Base-by-base conservation (phyloP, 92 coral and sea anemone genomes). In the Blastomussa wellsi region DNA sequence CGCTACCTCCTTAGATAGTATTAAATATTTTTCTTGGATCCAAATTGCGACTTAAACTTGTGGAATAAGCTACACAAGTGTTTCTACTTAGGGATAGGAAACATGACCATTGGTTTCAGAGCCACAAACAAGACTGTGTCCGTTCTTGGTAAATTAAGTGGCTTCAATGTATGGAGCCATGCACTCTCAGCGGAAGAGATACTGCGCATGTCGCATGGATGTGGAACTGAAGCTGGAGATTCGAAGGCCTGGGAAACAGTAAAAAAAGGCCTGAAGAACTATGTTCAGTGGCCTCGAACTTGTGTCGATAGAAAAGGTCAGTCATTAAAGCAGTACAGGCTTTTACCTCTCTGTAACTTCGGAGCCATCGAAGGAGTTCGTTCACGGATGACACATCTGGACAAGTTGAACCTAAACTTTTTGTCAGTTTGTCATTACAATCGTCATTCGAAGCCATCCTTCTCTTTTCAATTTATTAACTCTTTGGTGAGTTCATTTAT, bases 191-290 rank as follows among this genome's bases (percentile, higher is more conserved):
- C 48, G 49, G 82, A 78, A 15, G 92, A 84, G 70, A 76, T 89
- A 57, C 83, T 79, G 74, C 89, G 90, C 77, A 89, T 86, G 84
- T 85, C 92, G 33, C 44, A 70, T 64, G 92, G 92, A 7, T 89
- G 92, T 81, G 92, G 87, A 1, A 26, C 1, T 36, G 86, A 85
- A 32, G 42, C 60, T 1, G 92, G 92, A 29, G 57, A 89, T 55
- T 70, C 75, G 10, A 72, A 73, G 62, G 47, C 86, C 31, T 89
- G 92, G 92, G 38, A 65, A 13, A 47, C 76, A 74, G 81, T 87
- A 19, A 36, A 22, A 19, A 14, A 49, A 49, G 79, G 79, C 2
- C 8, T 82, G 29, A 80, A 41, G 41, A 31, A 67, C 16, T 42
- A 64, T 2, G 84, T 80, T 32, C 28, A 80, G 13, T 6, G 64